Evolutionary conservation across 2,888 invertebrate genomes (phyloP).

Genomic region (Melieria omissa): DNA sequence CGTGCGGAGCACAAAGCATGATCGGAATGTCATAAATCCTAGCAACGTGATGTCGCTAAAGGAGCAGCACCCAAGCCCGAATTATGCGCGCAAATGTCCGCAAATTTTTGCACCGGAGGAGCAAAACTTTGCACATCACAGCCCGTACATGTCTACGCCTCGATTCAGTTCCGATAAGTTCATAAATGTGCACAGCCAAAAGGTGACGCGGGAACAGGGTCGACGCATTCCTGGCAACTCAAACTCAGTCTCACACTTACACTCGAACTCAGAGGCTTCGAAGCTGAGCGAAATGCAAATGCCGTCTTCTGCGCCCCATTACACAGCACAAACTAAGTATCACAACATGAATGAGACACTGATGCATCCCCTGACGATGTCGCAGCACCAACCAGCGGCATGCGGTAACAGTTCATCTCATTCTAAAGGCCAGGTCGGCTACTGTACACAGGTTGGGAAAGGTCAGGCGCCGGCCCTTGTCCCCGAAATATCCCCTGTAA

Average conservation of each 20-base stretch:
- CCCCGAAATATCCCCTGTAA: constrained; percentile 47
- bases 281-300: constrained; percentile 43
- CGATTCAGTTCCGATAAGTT: constrained; percentile 60
- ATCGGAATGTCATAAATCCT: constrained; percentile 58
- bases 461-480: constrained; percentile 36
- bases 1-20: constrained; percentile 27
- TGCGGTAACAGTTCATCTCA: constrained; percentile 15
- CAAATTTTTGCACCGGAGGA: constrained; percentile 55
- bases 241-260: constrained; percentile 17
- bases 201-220: constrained; percentile 45
- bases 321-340: constrained; percentile 17
- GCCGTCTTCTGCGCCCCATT: constrained; percentile 18
- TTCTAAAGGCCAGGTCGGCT: constrained; percentile 39
- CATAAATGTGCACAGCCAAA: constrained; percentile 29
- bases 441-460: constrained; percentile 24
- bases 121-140: constrained; percentile 49
- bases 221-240: neutral
- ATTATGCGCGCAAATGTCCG: constrained; percentile 59
- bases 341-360: constrained; percentile 14
- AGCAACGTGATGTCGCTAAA: constrained; percentile 52
- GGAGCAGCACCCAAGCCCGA: constrained; percentile 60
- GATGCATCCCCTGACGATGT: constrained; percentile 29
- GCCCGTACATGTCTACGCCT: constrained; percentile 58
- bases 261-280: constrained; percentile 30
- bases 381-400: constrained; percentile 33